Base-by-base conservation (phyloP, 2,113 vertebrate genomes). In the Ivindomyrus marchei region DNA sequence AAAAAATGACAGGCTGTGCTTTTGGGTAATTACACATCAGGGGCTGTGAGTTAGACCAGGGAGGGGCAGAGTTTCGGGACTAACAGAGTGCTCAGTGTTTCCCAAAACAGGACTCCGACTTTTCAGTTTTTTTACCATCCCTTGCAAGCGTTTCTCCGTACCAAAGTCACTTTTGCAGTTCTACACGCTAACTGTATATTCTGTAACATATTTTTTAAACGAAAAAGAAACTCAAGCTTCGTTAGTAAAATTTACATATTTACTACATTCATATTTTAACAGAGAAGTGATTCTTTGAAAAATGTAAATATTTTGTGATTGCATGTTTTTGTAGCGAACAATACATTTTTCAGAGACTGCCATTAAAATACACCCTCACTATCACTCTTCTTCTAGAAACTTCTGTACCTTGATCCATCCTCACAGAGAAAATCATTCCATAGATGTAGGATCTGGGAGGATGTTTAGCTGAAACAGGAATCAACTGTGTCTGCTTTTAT, bases 251-350 rank as follows among this genome's bases (percentile, higher is more conserved):
- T 91, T 95, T 95, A 94, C 91, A 95, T 97, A 96, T 97, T 98
- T 97, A 97, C 97, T 97, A 97, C 96, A 94, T 95, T 95, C 95
- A 95, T 98, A 97, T 97, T 95, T 95, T 95, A 95, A 95, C 95
- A 94, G 95, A 97, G 96, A 97, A 96, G 94, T 95, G 93, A 96
- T 96, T 96, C 95, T 96, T 96, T 96, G 95, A 96, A 95, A 96
- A 96, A 97, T 97, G 96, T 97, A 96, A 97, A 97, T 97, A 97
- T 95, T 96, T 95, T 94, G 13, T 94, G 93, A 95, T 95, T 95
- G 94, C 94, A 95, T 96, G 95, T 97, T 94, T 96, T 94, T 97
- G 95, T 96, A 96, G 95, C 91, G 94, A 95, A 94, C 91, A 90
- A 94, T 91, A 93, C 91, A 94, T 94, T 95, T 91, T 93, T 93